Conservation (phyloP, 2,113 vertebrate genomes). For the Odontophorus gujanensis region DNA sequence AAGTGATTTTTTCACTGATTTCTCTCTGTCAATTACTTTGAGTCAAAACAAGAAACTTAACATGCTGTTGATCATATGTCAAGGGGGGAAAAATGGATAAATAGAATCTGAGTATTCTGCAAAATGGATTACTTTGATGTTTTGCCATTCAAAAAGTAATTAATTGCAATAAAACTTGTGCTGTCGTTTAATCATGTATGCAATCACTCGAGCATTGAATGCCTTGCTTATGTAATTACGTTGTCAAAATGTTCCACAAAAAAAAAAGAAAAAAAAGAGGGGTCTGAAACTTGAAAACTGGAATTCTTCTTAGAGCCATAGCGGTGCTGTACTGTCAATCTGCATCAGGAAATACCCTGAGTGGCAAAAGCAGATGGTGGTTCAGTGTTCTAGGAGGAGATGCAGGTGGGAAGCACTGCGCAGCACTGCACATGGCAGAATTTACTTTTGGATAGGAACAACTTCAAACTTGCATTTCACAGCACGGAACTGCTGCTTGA, state of each 20-base stretch:
- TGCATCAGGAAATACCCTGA: neutral
- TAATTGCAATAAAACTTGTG: neutral
- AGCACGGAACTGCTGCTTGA: neutral
- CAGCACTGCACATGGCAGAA: neutral
- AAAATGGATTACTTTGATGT: neutral
- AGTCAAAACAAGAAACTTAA: neutral
- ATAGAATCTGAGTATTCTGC: neutral
- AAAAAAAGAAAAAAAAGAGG: neutral
- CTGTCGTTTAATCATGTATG: neutral
- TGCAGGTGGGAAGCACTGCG: neutral
- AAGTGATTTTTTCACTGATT: neutral
- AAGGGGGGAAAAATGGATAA: neutral
- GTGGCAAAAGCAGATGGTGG: neutral
- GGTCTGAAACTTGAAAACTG: neutral
- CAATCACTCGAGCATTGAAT: neutral
- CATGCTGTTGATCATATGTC: neutral
- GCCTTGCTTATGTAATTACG: neutral
- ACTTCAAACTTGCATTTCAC: neutral
- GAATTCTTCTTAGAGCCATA: neutral
- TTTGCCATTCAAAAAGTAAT: neutral
- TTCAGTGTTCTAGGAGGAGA: neutral
- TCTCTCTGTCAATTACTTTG: neutral
- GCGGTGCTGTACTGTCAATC: neutral
- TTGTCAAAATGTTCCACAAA: neutral
- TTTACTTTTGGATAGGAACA: neutral